Evolutionary conservation across 2,113 vertebrate genomes (phyloP), one percentile per base, ranked within the genome.

Genomic region (Crotalus tigris): DNA sequence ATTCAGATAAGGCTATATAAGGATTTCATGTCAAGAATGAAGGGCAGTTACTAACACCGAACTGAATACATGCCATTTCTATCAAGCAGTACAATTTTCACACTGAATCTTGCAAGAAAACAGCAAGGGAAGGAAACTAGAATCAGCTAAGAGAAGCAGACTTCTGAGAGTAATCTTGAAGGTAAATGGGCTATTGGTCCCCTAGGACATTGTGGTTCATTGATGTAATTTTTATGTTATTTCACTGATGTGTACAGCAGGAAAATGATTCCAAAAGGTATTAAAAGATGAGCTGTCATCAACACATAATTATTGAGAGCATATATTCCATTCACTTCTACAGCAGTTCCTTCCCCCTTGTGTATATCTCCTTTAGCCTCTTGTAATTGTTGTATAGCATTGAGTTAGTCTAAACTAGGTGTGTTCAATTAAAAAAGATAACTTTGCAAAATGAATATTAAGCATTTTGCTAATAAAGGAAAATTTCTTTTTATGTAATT

Each of bases 141-240:
- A 12, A 90, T 90, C 64, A 89, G 33, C 69, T 89, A 15, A 59
- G 24, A 33, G 49, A 92, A 92, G 33, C 88, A 92, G 88, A 85
- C 7, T 92, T 89, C 90, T 92, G 54, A 93, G 91, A 95, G 46
- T 24, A 92, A 93, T 61, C 90, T 59, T 89, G 93, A 92, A 92
- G 90, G 87, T 26, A 89, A 93, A 94, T 85, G 13, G 85, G 94
- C 91, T 89, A 87, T 90, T n/a, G n/a, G n/a, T 92, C 5, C 92
- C 93, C 93, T 96, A 58, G 90, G 94, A 57, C 88, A 87, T 90
- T 26, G 23, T 46, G 26, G 92, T 26, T 91, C 91, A 29, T 89
- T 57, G 81, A 17, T 96, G n/a, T 91, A 95, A 92, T 90, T 95
- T 95, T 94, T 94, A 58, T 90, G 69, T 90, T 75, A 90, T 89